These are phyloP conservation scores for Fulmarus glacialis DNA, from an alignment of 2,113 vertebrate species.

Conservation along the genomic window DNA sequence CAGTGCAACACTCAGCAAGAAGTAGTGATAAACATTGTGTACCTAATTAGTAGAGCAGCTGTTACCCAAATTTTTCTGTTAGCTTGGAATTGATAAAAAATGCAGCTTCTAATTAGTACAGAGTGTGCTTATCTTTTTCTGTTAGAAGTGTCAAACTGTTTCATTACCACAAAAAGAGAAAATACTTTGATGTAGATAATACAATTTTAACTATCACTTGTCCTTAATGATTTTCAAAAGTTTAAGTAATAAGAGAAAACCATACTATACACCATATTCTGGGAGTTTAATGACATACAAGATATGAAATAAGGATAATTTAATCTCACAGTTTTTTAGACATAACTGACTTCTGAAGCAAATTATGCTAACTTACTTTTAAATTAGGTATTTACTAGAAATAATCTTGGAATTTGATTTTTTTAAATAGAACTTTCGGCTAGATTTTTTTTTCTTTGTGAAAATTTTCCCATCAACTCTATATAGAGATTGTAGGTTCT, in stretches of 20 bases:
- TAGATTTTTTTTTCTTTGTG: neutral
- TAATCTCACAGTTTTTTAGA: neutral
- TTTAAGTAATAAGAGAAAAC: neutral
- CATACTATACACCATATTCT: neutral
- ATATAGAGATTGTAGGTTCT: neutral
- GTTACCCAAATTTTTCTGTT: constrained; percentile 38
- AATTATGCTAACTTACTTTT: neutral
- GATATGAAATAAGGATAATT: neutral
- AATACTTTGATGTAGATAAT: neutral
- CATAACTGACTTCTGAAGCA: neutral
- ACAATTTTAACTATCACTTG: constrained; percentile 14
- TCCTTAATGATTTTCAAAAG: neutral
- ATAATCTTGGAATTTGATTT: neutral
- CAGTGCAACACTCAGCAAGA: neutral
- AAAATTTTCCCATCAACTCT: neutral
- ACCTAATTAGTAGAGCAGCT: constrained; percentile 57
- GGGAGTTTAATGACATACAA: neutral
- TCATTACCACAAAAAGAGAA: neutral
- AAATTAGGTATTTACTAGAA: neutral
- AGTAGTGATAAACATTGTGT: constrained; percentile 29
- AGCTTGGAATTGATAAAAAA: constrained; percentile 30
- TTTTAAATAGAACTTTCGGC: neutral
- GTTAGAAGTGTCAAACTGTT: constrained; percentile 44
- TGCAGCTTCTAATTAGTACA: constrained; percentile 48
- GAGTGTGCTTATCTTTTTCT: neutral